phyloP scores from a whole-genome alignment of 2,888 invertebrate genomes.

The Apamea anceps region DNA sequence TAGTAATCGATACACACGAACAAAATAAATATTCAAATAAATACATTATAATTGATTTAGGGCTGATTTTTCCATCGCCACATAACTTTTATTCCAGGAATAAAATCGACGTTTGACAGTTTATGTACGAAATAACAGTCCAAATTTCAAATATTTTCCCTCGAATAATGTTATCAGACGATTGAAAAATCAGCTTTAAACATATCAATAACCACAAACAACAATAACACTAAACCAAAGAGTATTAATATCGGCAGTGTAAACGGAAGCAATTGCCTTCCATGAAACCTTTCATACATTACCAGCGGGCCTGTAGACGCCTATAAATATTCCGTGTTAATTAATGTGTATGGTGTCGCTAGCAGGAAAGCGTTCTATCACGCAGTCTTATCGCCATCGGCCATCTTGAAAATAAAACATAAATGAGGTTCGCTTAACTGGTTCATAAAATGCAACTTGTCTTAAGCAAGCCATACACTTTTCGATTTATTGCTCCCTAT shows the following conservation, averaged over 20 bases:
- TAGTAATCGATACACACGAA: no score
- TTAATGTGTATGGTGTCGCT: constrained; percentile 64
- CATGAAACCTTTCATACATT: constrained; percentile 50
- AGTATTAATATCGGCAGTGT: constrained; percentile 7
- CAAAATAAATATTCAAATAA: no score
- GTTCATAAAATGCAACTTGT: constrained; percentile 67
- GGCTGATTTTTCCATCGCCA: no score
- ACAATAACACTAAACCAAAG: constrained; percentile 10
- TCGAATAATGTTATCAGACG: no score
- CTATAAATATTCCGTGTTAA: constrained; percentile 66
- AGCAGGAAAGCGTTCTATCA: constrained; percentile 69
- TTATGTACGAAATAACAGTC: no score
- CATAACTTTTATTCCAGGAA: no score
- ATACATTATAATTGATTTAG: no score
- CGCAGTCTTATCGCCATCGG: constrained; percentile 60
- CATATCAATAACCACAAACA: not conserved
- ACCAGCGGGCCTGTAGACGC: constrained; percentile 34
- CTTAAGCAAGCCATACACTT: constrained; percentile 59
- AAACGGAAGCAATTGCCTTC: constrained; percentile 52
- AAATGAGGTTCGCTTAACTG: constrained; percentile 66
- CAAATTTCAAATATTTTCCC: no score
- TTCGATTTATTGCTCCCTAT: constrained; percentile 52
- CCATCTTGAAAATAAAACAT: constrained; percentile 70
- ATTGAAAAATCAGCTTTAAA: not conserved
- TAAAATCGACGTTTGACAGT: no score